phyloP scores from a whole-genome alignment of 64 coral and sea anemone genomes.

The Montipora cactus region DNA sequence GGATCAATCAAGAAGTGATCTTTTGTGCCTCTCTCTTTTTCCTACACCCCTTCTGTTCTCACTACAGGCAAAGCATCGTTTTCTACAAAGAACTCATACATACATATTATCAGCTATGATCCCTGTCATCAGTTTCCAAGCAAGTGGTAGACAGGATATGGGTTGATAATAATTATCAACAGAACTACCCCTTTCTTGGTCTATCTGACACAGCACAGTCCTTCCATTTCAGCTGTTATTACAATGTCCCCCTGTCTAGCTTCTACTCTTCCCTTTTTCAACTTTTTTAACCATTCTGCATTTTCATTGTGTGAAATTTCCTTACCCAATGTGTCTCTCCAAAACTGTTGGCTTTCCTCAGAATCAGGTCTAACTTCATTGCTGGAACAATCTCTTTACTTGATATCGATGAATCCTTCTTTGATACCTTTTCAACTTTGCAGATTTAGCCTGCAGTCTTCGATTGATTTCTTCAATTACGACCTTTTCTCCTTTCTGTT shows the following conservation, averaged over 20 bases:
- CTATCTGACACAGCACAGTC: slow-evolving; percentile 58
- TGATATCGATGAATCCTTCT: too few species aligned
- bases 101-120: slow-evolving; percentile 32
- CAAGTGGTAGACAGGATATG: slow-evolving; percentile 43
- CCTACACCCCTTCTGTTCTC: too few species aligned
- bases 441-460: too few species aligned
- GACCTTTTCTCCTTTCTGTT: too few species aligned
- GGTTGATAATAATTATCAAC: slow-evolving; percentile 6
- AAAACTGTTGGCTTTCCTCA: background rate
- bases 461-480: too few species aligned
- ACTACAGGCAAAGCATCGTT: too few species aligned
- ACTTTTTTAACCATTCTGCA: too few species aligned
- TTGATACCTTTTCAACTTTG: too few species aligned
- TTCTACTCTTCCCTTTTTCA: slow-evolving; percentile 10
- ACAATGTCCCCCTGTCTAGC: background rate
- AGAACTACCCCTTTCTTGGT: slow-evolving; percentile 44
- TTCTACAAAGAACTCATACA: too few species aligned
- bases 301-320: background rate
- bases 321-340: slow-evolving; percentile 28
- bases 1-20: too few species aligned
- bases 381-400: too few species aligned
- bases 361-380: slow-evolving; percentile 51
- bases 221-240: slow-evolving; percentile 69
- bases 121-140: slow-evolving; percentile 49
- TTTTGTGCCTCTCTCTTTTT: too few species aligned